Conservation (phyloP, 23 tunicate genomes). For the Halocynthia roretzi region DNA sequence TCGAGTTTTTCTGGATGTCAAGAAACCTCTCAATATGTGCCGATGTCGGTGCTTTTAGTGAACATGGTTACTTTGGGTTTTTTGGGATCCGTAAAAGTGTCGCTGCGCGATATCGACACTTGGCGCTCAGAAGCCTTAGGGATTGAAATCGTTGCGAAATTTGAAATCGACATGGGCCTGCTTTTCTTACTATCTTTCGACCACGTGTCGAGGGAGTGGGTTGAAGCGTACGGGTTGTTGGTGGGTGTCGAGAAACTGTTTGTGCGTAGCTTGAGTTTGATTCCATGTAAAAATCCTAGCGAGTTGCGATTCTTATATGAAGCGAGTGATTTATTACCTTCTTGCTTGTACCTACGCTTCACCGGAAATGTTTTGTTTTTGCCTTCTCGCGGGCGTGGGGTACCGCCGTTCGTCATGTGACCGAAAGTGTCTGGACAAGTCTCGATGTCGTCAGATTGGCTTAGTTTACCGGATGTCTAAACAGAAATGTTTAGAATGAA, state of each 20-base stretch:
- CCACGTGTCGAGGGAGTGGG: constrained; percentile 7
- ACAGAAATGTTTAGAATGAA: too few relatives aligned
- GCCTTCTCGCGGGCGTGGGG: constrained; percentile 13
- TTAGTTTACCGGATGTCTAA: too few relatives aligned
- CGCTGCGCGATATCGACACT: not conserved
- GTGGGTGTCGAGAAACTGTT: constrained; percentile 34
- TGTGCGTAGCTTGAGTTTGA: constrained; percentile 21
- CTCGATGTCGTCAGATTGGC: not conserved
- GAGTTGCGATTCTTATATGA: constrained; percentile 58
- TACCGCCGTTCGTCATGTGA: constrained; percentile 11
- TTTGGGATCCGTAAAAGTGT: constrained; percentile 4
- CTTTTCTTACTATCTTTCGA: not conserved
- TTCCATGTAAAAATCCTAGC: constrained; percentile 58
- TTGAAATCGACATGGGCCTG: not conserved
- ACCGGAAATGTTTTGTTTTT: constrained; percentile 17
- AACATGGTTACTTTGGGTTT: constrained; percentile 8
- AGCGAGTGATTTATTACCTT: constrained; percentile 19
- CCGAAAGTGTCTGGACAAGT: not conserved
- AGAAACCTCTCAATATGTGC: not conserved
- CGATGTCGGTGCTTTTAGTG: constrained; percentile 16
- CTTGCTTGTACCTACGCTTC: constrained; percentile 16
- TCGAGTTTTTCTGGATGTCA: too few relatives aligned
- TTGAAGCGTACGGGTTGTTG: constrained; percentile 22
- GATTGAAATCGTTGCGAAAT: constrained; percentile 3
- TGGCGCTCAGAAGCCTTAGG: not conserved